Base-by-base conservation (phyloP, 1,140 invertebrate species). In the Bombus balteatus region DNA sequence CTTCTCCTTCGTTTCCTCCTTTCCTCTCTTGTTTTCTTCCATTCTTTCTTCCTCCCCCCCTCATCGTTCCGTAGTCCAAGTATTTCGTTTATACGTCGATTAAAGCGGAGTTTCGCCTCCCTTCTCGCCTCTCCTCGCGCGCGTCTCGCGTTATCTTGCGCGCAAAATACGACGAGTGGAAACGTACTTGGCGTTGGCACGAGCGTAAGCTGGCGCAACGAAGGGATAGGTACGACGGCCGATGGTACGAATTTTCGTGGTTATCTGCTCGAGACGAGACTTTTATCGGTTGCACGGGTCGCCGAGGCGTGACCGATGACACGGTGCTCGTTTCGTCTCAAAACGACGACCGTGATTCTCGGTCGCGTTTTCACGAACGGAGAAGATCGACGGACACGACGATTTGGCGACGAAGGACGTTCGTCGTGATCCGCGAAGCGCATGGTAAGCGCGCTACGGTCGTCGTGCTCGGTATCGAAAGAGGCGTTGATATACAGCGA, bases 211-310 rank as follows among this genome's bases (percentile, higher is more conserved):
- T 39, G n/a, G 10, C 32, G 32, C 43, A 34, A 53, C 65, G 32
- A 53, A 70, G 9, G 65, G n/a, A 70, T 53, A 80, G 65, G 74
- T 68, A 39, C 32, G 5, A 39, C 32, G 5, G 25, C 10, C 12
- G 53, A 59, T 39, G 53, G 53, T 76, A 87, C 85, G 76, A 89
- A 91, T 86, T 91, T 87, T 41, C 47, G 75, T 74, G 70, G 78
- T 85, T 91, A 91, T 90, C 85, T 59, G 39, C 53, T 47, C 65
- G 71, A 66, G 1, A 1, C 25, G 25, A 43, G 70, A 13, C 32
- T 75, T 71, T 91, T 91, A 89, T 90, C 81, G 59, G 62, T 80
- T 15, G 37, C 59, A 84, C 62, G 85, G 88, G 86, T 91, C 89
- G 83, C 59, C 81, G 81, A 70, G 83, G 66, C 43, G 22, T 73